Base-by-base conservation (phyloP, 2,888 invertebrate genomes). In the Phasia obesa region DNA sequence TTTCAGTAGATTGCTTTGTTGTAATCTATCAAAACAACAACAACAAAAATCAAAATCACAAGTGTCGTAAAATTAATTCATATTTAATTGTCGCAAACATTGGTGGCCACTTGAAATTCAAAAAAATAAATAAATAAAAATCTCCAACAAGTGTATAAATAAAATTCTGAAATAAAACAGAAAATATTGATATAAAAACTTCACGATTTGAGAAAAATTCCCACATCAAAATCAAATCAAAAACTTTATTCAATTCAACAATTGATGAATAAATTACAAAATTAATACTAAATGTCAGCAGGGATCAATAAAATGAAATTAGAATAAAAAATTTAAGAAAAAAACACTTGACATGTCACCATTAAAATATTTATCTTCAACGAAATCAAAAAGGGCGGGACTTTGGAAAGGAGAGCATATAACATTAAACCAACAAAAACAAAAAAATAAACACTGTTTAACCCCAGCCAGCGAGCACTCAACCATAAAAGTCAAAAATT, bases 21-120 rank as follows among this genome's bases (percentile, higher is more conserved):
- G 2, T 49, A 44, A 15, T 60, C 9, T 65, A 23, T 35, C 2
- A 38, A 44, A 35, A 6, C 2, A 64, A 35, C 11, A 49, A 64
- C n/a, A n/a, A 38, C 55, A 64, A 57, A 64, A 57, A 21, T 49
- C 1, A 4, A 74, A 74, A 62, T 53, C 64, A 79, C 70, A 83
- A 83, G 75, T 76, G 79, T 53, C 65, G 60, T 53, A 51, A 57
- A 87, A 89, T 89, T 89, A 89, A 89, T 89, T 88, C 85, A 84
- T 86, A 87, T 88, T 88, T 89, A 89, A 89, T 89, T 89, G 89
- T 89, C 89, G 73, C 84, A 87, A 86, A 87, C 86, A 87, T 86
- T 85, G 74, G 38, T 31, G 60, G 69, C 88, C 88, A 90, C 88
- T 89, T 89, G 88, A 89, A 60, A 35, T 11, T 9, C 31, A 47